Evolutionary conservation across 1,140 invertebrate species (phyloP), one percentile per base, ranked within the genome.

Genomic region (Phenacoccus solenopsis): DNA sequence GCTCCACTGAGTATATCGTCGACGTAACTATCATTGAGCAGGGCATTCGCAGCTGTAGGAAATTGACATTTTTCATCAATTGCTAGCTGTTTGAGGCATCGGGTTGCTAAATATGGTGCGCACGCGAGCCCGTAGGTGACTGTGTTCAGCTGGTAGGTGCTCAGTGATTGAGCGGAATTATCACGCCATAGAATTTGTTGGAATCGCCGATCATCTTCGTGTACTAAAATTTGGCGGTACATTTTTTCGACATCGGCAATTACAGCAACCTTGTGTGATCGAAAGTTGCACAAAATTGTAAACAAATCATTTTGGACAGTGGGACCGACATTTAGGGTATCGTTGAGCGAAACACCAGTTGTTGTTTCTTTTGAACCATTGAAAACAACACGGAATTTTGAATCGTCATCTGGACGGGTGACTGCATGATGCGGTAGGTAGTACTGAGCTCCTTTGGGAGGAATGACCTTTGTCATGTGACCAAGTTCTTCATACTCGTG

Each of bases 181-280:
- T 76, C 28, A 61, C 77, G 69, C 77, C 79, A 80, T 0, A 81
- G 28, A 30, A 81, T 78, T 20, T 73, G 67, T 75, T 81, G 79
- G 67, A 74, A 77, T 13, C 69, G 32, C 24, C 71, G 68, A 69
- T 77, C 71, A 13, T 71, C 32, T 20, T 70, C 28, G 25, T 73
- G 25, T 0, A 79, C 71, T 28, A 68, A 69, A 1, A 78, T 49
- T 69, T 77, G 75, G 3, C 76, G 72, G 70, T 78, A 80, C 77
- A 80, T 81, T 70, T 80, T 80, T 35, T 75, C 72, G 2, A 80
- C 77, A 72, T 80, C 79, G 16, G 75, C 75, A 5, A 71, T 72
- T 16, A 77, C 22, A 16, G n/a, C 28, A 30, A 9, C 72, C 72
- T n/a, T 73, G 70, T 10, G 30, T 27, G 61, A 73, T 72, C 9